Evolutionary conservation across 92 coral and sea anemone genomes (phyloP), one percentile per base, ranked within the genome.

Genomic region (Pocillopora meandrina): DNA sequence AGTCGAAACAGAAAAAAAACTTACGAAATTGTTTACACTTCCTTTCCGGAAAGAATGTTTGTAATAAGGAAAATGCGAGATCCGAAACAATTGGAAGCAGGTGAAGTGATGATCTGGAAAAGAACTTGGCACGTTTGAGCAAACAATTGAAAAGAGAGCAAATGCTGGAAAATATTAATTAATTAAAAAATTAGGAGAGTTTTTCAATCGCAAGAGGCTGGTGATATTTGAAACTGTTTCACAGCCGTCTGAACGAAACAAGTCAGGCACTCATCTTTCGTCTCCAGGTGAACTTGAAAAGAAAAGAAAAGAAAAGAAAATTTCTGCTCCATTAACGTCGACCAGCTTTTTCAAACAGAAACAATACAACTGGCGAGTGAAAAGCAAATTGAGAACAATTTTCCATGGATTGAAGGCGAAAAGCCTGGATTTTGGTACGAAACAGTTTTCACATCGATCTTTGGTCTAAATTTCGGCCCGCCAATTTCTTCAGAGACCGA

Each of bases 51-150:
- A 76, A 59, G 23, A 10, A n/a, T 34, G 10, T 31, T 59, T 26
- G 59, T 33, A 76, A 76, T 16, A 26, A 18, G 9, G 10, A 55
- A 58, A 23, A 9, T 59, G 80, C 36, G 66, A 76, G 80, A 52
- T 76, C 52, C 8, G 15, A 60, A 20, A 33, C 80, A 76, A 59
- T 26, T 76, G 61, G 57, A 76, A 18, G 47, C 80, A 59, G 80
- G 55, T 58, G 80, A 26, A 23, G 42, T 19, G 12, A 47, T 13
- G 63, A 33, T 76, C 21, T 33, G 56, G 55, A 76, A 34, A 15
- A 58, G 52, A 31, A 59, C 19, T 33, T 76, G 52, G 10, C 66
- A 17, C 67, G 55, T 26, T 76, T 76, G 80, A 58, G 18, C 19
- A 61, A 76, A 58, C 80, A 59, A 76, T 58, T 3, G 59, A 66